Base-by-base conservation (phyloP, 2,797 vertebrate species). In the Carduelis carduelis region DNA sequence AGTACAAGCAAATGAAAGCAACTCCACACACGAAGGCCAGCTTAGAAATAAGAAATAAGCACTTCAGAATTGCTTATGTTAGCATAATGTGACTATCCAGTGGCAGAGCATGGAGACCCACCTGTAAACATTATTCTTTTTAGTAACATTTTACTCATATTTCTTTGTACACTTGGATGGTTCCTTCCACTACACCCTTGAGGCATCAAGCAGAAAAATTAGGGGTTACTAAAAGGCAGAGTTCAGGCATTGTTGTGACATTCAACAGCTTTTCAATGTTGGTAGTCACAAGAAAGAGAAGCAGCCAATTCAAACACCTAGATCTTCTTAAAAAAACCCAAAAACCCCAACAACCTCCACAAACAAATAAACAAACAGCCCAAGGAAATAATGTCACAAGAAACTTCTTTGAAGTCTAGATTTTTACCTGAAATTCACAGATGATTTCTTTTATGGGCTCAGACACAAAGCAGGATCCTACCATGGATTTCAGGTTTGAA, bases 21-120 rank as follows among this genome's bases (percentile, higher is more conserved):
- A 50, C n/a, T 57, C 44, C 37, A 63, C 2, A 6, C 18, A 55
- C 0, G 0, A 57, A 55, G 6, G 23, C 14, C 32, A 65, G 23
- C 6, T 71, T 22, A 44, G 53, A 85, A 87, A 89, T 14, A 60
- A 64, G n/a, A 80, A 80, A 55, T n/a, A n/a, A 2, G 6, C 5
- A 39, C 11, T 92, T 77, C 16, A 61, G 39, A 83, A 85, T 8
- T 64, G 15, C 7, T 71, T 43, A 14, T 2, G 4, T 66, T 83
- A 49, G 6, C 14, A 23, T 27, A 22, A 68, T 39, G 26, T 6
- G n/a, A 79, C 56, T 44, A 55, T 4, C 12, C n/a, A 77, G 60
- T 22, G 14, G 28, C 59, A 92, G 37, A 89, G 20, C 14, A 53
- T 5, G 4, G 5, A 89, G 27, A 64, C 5, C 6, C 24, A 82